Percentiles rank a stretch among this genome's conserved stretches.
Conservation (phyloP, 2,888 invertebrate genomes). For the Agelastica alni region DNA sequence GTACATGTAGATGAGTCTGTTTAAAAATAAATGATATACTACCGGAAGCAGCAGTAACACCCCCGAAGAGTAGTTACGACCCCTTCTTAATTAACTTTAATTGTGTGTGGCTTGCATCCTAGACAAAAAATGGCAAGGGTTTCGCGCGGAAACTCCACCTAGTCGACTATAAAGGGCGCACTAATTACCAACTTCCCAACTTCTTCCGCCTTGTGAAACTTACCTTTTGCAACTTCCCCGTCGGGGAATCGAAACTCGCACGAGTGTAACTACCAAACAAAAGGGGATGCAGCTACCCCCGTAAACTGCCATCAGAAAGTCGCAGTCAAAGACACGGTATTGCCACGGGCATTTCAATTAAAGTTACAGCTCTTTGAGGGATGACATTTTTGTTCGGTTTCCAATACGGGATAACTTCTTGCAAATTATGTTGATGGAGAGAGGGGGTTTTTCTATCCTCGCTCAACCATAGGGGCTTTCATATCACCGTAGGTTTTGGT, state of each 20-base stretch:
- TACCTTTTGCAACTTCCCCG: constrained; percentile 29
- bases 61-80: background rate
- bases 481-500: no score
- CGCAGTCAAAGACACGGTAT: constrained; percentile 47
- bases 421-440: no score
- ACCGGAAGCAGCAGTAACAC: no score
- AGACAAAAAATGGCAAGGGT: constrained; percentile 13
- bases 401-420: constrained; percentile 27
- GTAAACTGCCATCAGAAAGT: constrained; percentile 24
- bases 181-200: constrained; percentile 23
- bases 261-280: constrained; percentile 30
- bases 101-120: constrained; percentile 13
- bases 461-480: no score
- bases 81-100: constrained; percentile 11
- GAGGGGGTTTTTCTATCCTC: no score
- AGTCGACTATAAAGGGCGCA: constrained; percentile 18
- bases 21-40: no score
- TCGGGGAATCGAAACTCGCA: constrained; percentile 25
- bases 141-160: constrained; percentile 1
- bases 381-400: constrained; percentile 45
- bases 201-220: constrained; percentile 28
- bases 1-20: no score
- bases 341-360: constrained; percentile 51
- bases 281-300: constrained; percentile 28
- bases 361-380: constrained; percentile 45